A percentile compares a stretch with the other conserved stretches of the same genome.
Evolutionary conservation across 1,140 invertebrate species (phyloP).

Genomic region (Ips nitidus): DNA sequence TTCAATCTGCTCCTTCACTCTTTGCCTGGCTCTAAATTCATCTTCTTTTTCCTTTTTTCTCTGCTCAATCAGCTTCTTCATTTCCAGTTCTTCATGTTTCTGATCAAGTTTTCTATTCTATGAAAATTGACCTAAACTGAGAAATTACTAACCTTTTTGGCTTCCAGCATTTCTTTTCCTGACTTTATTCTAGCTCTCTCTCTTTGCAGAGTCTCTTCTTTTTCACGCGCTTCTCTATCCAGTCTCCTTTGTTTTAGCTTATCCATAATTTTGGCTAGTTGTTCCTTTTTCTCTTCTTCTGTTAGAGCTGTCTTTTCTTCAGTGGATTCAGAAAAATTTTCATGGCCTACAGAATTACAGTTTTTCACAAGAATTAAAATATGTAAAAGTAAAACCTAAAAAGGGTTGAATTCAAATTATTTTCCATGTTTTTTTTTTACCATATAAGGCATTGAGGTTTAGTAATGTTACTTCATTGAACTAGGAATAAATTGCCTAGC

Average conservation of each 20-base stretch:
- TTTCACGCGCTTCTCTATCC: slow-evolving; percentile 86
- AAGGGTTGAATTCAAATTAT: no score
- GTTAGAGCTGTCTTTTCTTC: slow-evolving; percentile 92
- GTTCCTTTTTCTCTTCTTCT: slow-evolving; percentile 88
- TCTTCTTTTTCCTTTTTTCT: slow-evolving; percentile 83
- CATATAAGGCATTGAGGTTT: no score
- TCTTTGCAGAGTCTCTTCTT: slow-evolving; percentile 76
- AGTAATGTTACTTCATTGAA: no score
- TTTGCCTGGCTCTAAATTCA: slow-evolving; percentile 75
- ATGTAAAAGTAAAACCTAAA: not conserved
- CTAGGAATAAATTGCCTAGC: no score
- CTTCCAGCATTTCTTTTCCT: slow-evolving; percentile 86
- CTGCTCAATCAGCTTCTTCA: slow-evolving; percentile 86
- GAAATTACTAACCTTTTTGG: slow-evolving; percentile 56
- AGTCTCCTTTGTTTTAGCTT: slow-evolving; percentile 82
- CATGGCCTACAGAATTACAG: slow-evolving; percentile 59
- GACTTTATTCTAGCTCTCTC: slow-evolving; percentile 83
- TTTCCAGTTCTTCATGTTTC: slow-evolving; percentile 85
- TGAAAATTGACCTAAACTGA: not conserved
- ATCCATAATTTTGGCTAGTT: slow-evolving; percentile 79
- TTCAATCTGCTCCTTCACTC: slow-evolving; percentile 82
- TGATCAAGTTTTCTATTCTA: slow-evolving; percentile 38
- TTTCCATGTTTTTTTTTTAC: no score
- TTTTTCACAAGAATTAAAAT: slow-evolving; percentile 8
- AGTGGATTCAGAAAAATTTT: slow-evolving; percentile 87